Percentiles rank a stretch among this genome's conserved stretches.
Conservation (phyloP, 2,888 invertebrate genomes). For the Hesperia comma region DNA sequence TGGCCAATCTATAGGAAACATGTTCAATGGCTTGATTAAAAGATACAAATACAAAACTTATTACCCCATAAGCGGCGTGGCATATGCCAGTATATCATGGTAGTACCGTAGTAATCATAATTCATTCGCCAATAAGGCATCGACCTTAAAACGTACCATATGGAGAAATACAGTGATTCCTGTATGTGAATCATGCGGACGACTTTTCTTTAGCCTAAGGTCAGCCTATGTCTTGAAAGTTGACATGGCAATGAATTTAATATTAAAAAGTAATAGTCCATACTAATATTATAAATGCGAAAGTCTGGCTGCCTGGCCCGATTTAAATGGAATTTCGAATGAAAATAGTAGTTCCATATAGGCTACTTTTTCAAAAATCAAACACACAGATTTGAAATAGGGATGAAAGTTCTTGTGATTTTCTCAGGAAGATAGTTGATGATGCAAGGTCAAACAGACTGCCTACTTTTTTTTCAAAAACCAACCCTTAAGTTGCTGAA, state of each 20-base stretch:
- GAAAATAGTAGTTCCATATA: too few species aligned
- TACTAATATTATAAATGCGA: too few species aligned
- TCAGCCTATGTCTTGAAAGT: slow-evolving; percentile 17
- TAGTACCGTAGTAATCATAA: slow-evolving; percentile 10
- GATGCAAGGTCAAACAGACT: too few species aligned
- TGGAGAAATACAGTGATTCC: slow-evolving; percentile 30
- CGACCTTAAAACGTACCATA: slow-evolving; percentile 32
- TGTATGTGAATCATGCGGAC: slow-evolving; percentile 33
- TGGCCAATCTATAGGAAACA: background rate
- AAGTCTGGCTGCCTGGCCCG: too few species aligned
- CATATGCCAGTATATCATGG: background rate
- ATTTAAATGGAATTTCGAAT: too few species aligned
- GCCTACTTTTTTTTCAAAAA: too few species aligned
- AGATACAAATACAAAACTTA: background rate
- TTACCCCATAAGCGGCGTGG: slow-evolving; percentile 8
- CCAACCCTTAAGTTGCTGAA: too few species aligned
- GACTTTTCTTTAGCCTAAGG: slow-evolving; percentile 27
- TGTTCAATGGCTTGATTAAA: background rate
- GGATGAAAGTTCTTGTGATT: too few species aligned
- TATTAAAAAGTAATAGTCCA: too few species aligned
- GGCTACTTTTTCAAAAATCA: too few species aligned
- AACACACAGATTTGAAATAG: too few species aligned
- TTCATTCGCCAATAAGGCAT: slow-evolving; percentile 26
- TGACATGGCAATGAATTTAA: background rate
- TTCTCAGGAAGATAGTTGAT: too few species aligned